Evolutionary conservation across 2,888 invertebrate genomes (phyloP).

Genomic region (Clistopyga incitator): DNA sequence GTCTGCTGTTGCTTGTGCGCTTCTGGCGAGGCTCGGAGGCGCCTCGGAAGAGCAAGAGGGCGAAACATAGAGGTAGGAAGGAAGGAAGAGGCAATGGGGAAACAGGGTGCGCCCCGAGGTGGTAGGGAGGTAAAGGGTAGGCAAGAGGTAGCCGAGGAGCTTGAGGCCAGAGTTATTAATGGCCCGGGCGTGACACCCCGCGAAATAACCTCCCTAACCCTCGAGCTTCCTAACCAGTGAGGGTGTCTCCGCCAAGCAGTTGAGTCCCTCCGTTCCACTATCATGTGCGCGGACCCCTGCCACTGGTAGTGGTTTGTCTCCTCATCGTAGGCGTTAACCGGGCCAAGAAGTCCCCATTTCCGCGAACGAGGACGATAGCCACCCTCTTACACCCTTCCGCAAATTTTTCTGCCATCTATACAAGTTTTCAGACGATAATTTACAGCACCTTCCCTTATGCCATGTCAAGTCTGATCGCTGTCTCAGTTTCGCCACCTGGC

Average conservation of each 20-base stretch:
- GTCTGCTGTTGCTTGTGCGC: slow-evolving; percentile 46
- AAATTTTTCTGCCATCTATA: slow-evolving; percentile 17
- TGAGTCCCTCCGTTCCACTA: slow-evolving; percentile 33
- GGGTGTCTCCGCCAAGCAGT: slow-evolving; percentile 34
- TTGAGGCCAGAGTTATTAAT: slow-evolving; percentile 78
- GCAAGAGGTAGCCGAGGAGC: slow-evolving; percentile 60
- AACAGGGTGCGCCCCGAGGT: slow-evolving; percentile 30
- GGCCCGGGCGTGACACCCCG: slow-evolving; percentile 80
- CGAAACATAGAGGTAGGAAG: slow-evolving; percentile 39
- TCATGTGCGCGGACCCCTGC: slow-evolving; percentile 61
- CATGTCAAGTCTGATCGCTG: background rate
- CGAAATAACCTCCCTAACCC: slow-evolving; percentile 79
- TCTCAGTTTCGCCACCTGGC: background rate
- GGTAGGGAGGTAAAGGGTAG: slow-evolving; percentile 60
- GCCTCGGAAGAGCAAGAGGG: slow-evolving; percentile 52
- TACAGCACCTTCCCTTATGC: background rate
- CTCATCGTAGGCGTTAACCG: slow-evolving; percentile 76
- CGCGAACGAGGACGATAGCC: slow-evolving; percentile 69
- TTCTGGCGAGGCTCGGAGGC: slow-evolving; percentile 37
- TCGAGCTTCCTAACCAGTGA: slow-evolving; percentile 51
- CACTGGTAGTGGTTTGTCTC: slow-evolving; percentile 70
- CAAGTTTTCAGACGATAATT: background rate
- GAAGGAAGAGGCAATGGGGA: slow-evolving; percentile 54
- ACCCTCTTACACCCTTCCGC: slow-evolving; percentile 22
- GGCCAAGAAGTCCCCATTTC: slow-evolving; percentile 78